These are phyloP conservation scores for Gallinago paraguaiae DNA, from an alignment of 2,113 vertebrate species.

Conservation along the genomic window DNA sequence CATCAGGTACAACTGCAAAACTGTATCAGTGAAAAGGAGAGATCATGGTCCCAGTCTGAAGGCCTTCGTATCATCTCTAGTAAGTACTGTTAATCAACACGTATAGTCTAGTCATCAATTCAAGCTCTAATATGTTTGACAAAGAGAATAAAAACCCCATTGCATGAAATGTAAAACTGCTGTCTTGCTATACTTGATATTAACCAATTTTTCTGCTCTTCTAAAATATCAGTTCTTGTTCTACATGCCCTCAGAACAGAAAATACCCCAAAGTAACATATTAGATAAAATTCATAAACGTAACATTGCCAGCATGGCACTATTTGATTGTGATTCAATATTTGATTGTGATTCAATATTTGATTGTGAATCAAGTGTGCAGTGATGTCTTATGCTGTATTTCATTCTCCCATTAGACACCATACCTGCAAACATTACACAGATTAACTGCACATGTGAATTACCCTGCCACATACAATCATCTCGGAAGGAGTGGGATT, in stretches of 20 bases:
- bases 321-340: neutral
- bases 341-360: too few relatives aligned
- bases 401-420: neutral
- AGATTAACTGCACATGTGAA: neutral
- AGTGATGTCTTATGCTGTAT: neutral
- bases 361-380: neutral
- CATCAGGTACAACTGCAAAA: neutral
- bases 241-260: neutral
- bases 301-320: neutral
- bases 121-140: neutral
- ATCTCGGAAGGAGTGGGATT: constrained; percentile 12
- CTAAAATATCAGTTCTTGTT: neutral
- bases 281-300: neutral
- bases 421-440: neutral
- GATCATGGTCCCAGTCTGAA: neutral
- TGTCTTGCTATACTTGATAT: neutral
- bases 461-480: neutral
- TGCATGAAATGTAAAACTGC: neutral
- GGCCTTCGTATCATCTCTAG: neutral
- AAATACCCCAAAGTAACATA: neutral
- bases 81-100: neutral
- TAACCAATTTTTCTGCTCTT: neutral
- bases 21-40: neutral
- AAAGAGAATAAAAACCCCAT: neutral
- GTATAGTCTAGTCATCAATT: neutral